A percentile compares a stretch with the other conserved stretches of the same genome.
Conservation (phyloP, 2,113 vertebrate species). For the Antennarius striatus region DNA sequence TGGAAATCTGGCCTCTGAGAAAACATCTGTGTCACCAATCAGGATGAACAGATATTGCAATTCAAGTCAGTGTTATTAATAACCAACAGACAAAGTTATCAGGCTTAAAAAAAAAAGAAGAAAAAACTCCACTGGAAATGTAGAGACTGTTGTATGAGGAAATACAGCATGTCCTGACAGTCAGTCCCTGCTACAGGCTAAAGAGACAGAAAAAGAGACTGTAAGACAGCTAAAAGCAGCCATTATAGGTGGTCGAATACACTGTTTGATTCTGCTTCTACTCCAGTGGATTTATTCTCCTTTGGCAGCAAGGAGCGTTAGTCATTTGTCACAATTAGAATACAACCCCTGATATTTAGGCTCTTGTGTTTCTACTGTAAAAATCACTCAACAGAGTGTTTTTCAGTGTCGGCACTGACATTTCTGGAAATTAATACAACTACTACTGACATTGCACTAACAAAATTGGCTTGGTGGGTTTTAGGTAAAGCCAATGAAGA, state of each 20-base stretch:
- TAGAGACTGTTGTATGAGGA: neutral
- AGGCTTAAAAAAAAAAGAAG: too few species aligned
- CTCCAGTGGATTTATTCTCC: neutral
- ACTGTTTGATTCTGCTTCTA: too few species aligned
- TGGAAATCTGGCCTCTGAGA: neutral
- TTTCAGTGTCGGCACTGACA: neutral
- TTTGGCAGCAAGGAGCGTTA: neutral
- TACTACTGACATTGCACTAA: too few species aligned
- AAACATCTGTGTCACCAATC: neutral
- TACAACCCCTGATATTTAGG: neutral
- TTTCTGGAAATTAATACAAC: neutral
- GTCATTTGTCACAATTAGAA: neutral
- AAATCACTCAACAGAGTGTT: neutral
- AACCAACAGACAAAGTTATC: neutral
- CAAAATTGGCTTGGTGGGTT: neutral
- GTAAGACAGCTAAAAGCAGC: neutral
- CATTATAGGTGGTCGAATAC: neutral
- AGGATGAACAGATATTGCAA: neutral
- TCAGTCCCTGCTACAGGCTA: neutral
- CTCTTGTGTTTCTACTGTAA: neutral
- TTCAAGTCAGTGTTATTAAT: constrained; percentile 19
- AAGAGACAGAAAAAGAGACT: neutral
- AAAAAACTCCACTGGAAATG: neutral
- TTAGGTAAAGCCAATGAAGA: neutral
- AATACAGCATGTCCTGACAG: neutral